Evolutionary conservation across 2,888 invertebrate species (phyloP).

Genomic region (Lamellibrachia satsuma): DNA sequence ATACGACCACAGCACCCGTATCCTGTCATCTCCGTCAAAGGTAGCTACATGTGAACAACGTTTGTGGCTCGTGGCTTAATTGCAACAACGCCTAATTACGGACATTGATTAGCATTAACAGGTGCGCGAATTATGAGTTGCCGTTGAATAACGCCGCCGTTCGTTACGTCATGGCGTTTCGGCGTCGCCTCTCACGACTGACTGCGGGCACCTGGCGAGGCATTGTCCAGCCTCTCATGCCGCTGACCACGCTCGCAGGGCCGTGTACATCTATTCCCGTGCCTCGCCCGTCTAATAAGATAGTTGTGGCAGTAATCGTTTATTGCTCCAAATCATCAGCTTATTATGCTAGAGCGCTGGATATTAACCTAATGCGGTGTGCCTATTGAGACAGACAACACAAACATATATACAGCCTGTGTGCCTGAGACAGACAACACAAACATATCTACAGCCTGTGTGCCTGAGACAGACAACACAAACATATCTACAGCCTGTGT

Average conservation of each 20-base stretch:
- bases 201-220: not conserved
- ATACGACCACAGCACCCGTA: not conserved
- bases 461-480: too few species aligned
- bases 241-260: slow-evolving; percentile 3
- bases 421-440: not conserved
- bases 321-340: not conserved
- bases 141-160: not conserved
- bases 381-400: not conserved
- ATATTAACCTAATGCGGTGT: not conserved
- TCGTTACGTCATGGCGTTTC: not conserved
- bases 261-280: not conserved
- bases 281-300: not conserved
- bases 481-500: too few species aligned
- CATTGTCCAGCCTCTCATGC: not conserved
- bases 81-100: not conserved
- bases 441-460: too few species aligned
- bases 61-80: not conserved
- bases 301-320: not conserved
- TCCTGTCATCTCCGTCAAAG: not conserved
- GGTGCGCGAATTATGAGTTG: slow-evolving; percentile 12
- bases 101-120: slow-evolving; percentile 12
- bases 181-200: not conserved
- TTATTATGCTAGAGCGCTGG: not conserved
- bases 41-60: slow-evolving; percentile 5
- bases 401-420: not conserved